Evolutionary conservation across 2,113 vertebrate genomes (phyloP).

Genomic region (Chloroceryle aenea): DNA sequence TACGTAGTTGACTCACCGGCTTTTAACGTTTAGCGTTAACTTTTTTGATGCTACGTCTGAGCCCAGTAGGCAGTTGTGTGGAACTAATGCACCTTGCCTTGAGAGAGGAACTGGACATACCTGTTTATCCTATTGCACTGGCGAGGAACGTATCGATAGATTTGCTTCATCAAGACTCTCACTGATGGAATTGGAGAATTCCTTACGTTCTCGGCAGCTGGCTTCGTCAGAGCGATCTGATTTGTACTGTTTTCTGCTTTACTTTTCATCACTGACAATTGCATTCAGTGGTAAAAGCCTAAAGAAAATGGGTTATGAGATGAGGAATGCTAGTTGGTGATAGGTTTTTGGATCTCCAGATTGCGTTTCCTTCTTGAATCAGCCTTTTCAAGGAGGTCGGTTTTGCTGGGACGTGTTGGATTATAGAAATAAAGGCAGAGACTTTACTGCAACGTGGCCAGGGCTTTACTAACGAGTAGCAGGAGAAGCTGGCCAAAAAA

Average conservation of each 20-base stretch:
- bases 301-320: not conserved
- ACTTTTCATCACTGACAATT: not conserved
- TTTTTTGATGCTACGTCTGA: not conserved
- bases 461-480: not conserved
- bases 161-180: not conserved
- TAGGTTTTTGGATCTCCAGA: not conserved
- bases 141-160: not conserved
- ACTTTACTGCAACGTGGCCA: not conserved
- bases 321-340: not conserved
- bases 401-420: not conserved
- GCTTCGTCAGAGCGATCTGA: not conserved
- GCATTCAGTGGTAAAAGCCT: not conserved
- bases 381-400: not conserved
- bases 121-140: conserved; percentile 54
- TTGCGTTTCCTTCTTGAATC: not conserved
- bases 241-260: not conserved
- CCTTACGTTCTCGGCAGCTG: not conserved
- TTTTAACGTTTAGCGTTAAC: not conserved
- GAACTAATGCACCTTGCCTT: conserved; percentile 18
- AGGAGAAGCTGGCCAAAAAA: not conserved
- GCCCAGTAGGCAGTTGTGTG: not conserved
- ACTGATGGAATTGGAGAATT: not conserved
- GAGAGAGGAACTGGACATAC: conserved; percentile 54
- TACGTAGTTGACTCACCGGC: not conserved
- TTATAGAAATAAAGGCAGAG: not conserved